phyloP scores from a whole-genome alignment of 2,113 vertebrate genomes.

The Cairina moschata region DNA sequence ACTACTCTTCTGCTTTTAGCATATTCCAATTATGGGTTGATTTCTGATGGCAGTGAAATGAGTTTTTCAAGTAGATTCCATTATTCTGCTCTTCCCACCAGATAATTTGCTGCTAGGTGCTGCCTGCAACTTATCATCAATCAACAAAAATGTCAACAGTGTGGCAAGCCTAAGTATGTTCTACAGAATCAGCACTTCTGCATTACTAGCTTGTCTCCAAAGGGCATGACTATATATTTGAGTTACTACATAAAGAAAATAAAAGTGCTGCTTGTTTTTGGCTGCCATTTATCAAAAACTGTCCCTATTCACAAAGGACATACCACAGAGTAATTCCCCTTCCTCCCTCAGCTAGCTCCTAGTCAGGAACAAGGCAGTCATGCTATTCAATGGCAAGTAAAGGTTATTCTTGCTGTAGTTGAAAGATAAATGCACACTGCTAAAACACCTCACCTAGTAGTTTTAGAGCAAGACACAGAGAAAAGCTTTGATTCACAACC shows the following conservation, averaged over 20 bases:
- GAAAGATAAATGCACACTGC: neutral
- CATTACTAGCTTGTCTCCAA: neutral
- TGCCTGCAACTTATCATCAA: constrained; percentile 63
- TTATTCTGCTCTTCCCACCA: constrained; percentile 62
- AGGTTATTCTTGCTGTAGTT: neutral
- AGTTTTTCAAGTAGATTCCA: constrained; percentile 59
- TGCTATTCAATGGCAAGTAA: neutral
- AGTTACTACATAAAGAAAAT: neutral
- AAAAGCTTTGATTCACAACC: neutral
- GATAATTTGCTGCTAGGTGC: constrained; percentile 66
- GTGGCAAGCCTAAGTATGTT: constrained; percentile 23
- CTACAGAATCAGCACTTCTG: constrained; percentile 36
- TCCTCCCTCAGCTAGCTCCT: neutral
- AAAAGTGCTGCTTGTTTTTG: neutral
- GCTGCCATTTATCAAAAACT: neutral
- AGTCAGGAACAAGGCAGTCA: neutral
- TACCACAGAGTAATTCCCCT: neutral
- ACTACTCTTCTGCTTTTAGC: constrained; percentile 61
- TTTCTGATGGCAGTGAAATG: constrained; percentile 65
- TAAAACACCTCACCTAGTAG: neutral
- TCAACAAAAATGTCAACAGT: constrained; percentile 67
- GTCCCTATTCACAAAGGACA: neutral
- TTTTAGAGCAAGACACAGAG: neutral
- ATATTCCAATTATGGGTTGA: constrained; percentile 61
- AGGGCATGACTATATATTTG: neutral